Evolutionary conservation across 2,888 invertebrate genomes (phyloP), one percentile per base, ranked within the genome.

Genomic region (Rambutsinella grinnellia): DNA sequence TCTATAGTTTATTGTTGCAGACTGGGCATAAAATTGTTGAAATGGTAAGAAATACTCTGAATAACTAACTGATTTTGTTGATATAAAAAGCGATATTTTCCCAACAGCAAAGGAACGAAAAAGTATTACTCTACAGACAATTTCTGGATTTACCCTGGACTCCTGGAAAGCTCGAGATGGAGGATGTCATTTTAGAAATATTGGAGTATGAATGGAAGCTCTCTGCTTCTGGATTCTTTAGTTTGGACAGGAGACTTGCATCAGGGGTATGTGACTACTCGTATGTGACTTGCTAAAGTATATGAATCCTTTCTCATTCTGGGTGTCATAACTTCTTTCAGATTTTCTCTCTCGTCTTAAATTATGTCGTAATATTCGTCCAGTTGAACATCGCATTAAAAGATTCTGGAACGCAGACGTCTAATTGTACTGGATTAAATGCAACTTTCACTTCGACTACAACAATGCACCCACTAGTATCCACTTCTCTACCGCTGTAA

Each of bases 331-430:
- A 46, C 26, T n/a, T 28, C 23, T 26, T 63, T n/a, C 21, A 71
- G 71, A 72, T 72, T 2, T 72, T 72, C 26, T 58, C 71, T 3
- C 51, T 65, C 2, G 71, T 72, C 0, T 58, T 72, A 23, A 72
- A 72, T 44, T 72, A 72, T 17, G 58, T 72, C n/a, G 57, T 72
- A 10, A 72, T 72, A 5, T 49, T 72, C 13, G 71, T 72, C 6
- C 71, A 72, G n/a, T 21, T 72, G 8, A 72, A 65, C 23, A 72
- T 72, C 6, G 71, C 71, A n/a, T 58, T 72, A n/a, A 58, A 26
- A 15, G 65, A 57, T n/a, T n/a, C n/a, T n/a, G n/a, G n/a, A n/a
- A n/a, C n/a, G n/a, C n/a, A n/a, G n/a, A n/a, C n/a, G n/a, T n/a
- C n/a, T n/a, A n/a, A n/a, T n/a, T n/a, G n/a, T n/a, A n/a, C n/a